Base-by-base conservation (phyloP, 92 coral and sea anemone genomes). In the Siderastrea siderea region DNA sequence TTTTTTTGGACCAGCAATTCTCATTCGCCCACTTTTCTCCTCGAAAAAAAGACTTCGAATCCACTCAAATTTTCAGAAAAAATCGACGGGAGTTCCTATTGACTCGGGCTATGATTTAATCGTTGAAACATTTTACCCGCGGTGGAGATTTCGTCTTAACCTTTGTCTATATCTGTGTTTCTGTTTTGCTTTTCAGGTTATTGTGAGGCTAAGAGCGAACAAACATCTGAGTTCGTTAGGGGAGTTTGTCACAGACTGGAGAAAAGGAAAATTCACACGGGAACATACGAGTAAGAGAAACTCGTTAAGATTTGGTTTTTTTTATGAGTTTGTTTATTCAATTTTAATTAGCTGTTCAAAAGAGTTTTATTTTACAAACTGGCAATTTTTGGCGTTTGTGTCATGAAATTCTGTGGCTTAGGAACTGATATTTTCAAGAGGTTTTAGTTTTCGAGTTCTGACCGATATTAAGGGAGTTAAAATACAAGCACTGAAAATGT, bases 241-340 rank as follows among this genome's bases (percentile, higher is more conserved):
- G 57, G 94, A 88, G 68, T 92, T 96, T 75, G 85, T 97, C 8
- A 92, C 96, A 53, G 98, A 92, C 57, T 96, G 99, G 98, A 94
- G 98, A 75, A 94, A 84, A 54, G 99, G 99, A 16, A 93, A 92
- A 71, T 97, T 97, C 83, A 88, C 97, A 47, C 82, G 92, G 61
- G 96, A 92, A 59, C 93, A 95, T 76, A 88, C 98, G 60, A 91
- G 98, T 96, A 85, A 84, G 99, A 60, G 26, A 16, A 48, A 3
- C 8, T 14, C 52, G 3, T 16, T 3, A 8, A 3, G 47, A 0
- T 13, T 8, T 44, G 12, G 2, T 71, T 57, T 4, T 11, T 11
- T 8, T 60, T 48, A 26, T 75, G 15, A 15, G 15, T 57, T 57
- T 57, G 8, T 57, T 8, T 57, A 7, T 57, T 57, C 61, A 8